Evolutionary conservation across 2,113 vertebrate species (phyloP).

Genomic region (Calypte anna): DNA sequence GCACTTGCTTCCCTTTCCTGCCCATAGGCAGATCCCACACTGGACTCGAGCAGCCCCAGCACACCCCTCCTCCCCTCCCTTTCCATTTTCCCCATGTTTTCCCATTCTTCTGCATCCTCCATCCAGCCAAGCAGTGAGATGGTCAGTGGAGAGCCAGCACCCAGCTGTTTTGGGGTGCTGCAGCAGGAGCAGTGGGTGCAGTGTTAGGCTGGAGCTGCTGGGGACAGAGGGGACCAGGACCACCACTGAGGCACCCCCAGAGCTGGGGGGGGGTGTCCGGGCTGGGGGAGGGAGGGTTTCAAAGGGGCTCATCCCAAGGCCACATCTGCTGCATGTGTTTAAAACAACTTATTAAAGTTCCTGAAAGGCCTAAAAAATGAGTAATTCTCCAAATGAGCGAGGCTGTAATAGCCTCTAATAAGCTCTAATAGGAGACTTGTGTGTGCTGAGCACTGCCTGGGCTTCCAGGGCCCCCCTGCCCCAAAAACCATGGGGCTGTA

Average conservation of each 20-base stretch:
- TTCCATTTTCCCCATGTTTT: background rate
- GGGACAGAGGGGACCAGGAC: rapidly evolving
- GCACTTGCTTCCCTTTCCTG: background rate
- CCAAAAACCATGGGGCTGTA: background rate
- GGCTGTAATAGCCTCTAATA: conserved; percentile 57
- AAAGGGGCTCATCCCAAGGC: conserved; percentile 60
- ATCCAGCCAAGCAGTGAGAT: background rate
- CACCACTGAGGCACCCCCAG: background rate
- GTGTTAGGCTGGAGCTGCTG: background rate
- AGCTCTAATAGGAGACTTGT: conserved; percentile 60
- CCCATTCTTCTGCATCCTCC: background rate
- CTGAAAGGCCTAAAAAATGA: conserved; percentile 68
- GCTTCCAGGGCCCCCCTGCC: background rate
- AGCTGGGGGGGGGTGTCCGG: too few species aligned
- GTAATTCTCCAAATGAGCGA: conserved; percentile 62
- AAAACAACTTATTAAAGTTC: conserved; percentile 67
- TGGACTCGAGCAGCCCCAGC: background rate
- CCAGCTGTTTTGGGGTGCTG: background rate
- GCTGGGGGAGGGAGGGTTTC: conserved; percentile 28
- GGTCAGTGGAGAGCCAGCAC: rapidly evolving
- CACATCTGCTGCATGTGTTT: conserved; percentile 60
- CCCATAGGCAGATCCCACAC: background rate
- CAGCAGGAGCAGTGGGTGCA: rapidly evolving
- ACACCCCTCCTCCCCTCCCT: background rate
- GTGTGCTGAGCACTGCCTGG: background rate